Evolutionary conservation across 2,113 vertebrate genomes (phyloP).

Genomic region (Proterorhinus semilunaris): DNA sequence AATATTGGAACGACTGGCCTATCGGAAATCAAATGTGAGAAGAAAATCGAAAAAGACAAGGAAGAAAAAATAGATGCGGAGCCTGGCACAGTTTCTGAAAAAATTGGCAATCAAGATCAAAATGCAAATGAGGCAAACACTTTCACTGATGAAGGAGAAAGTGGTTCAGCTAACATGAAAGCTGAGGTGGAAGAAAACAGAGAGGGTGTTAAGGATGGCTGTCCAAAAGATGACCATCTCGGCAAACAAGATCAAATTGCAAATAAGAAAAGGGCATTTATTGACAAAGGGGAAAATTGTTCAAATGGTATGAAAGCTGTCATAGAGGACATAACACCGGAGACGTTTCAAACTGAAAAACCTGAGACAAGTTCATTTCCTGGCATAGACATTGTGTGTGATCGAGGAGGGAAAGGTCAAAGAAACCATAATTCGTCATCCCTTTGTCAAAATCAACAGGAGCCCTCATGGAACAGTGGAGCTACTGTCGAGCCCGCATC

Average conservation of each 20-base stretch:
- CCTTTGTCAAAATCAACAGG: constrained; percentile 38
- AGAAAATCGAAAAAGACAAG: background rate
- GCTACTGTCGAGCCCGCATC: constrained; percentile 36
- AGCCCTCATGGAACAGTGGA: constrained; percentile 23
- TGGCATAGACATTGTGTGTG: constrained; percentile 10
- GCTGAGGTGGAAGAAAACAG: background rate
- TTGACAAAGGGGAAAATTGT: constrained; percentile 10
- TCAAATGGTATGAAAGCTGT: background rate
- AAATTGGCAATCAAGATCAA: constrained; percentile 30
- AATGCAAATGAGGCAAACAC: constrained; percentile 23
- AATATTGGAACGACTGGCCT: constrained; percentile 26
- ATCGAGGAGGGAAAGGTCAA: constrained; percentile 33
- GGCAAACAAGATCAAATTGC: background rate
- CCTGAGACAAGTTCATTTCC: constrained; percentile 25
- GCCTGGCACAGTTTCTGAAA: constrained; percentile 12
- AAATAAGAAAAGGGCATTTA: constrained; percentile 18
- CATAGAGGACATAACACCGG: constrained; percentile 20
- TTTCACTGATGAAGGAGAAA: constrained; percentile 9
- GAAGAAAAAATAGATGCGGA: constrained; percentile 9
- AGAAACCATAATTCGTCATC: constrained; percentile 34
- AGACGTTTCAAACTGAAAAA: constrained; percentile 23
- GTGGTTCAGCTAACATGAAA: background rate
- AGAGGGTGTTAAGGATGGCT: no score
- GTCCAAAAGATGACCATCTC: no score
- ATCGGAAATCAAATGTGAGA: constrained; percentile 29